Evolutionary conservation across 2,888 invertebrate genomes (phyloP).

Genomic region (Latheticus oryzae): DNA sequence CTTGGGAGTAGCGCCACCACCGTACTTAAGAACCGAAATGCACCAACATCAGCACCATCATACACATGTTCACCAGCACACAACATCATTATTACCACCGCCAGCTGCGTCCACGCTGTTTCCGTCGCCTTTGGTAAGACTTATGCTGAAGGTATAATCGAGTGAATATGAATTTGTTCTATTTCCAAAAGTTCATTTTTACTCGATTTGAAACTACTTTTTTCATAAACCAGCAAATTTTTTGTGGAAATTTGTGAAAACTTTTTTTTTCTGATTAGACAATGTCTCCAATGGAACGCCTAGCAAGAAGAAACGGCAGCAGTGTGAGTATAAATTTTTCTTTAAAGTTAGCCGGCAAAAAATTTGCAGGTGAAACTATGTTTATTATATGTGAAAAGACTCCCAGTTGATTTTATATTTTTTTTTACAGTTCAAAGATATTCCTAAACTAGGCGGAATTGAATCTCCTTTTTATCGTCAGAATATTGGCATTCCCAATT

Average conservation of each 20-base stretch:
- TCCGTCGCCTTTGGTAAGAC: conserved; percentile 76
- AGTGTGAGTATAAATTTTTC: conserved; percentile 55
- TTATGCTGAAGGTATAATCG: no score
- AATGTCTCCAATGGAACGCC: conserved; percentile 58
- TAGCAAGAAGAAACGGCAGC: conserved; percentile 57
- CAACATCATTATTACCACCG: conserved; percentile 75
- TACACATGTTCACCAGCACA: conserved; percentile 88
- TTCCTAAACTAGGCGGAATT: conserved; percentile 85
- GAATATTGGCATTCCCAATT: conserved; percentile 79
- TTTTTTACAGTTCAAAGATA: conserved; percentile 82
- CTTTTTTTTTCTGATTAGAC: conserved; percentile 49
- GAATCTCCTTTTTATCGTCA: conserved; percentile 85
- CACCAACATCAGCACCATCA: conserved; percentile 95
- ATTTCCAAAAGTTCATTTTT: no score
- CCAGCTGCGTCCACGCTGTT: conserved; percentile 70
- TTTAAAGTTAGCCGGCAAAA: conserved; percentile 43
- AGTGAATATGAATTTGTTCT: no score
- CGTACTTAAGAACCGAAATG: conserved; percentile 85
- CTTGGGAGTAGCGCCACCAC: conserved; percentile 65
- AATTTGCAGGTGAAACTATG: conserved; percentile 33
- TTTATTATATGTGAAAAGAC: conserved; percentile 7
- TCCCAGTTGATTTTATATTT: neutral
- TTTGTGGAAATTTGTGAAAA: conserved; percentile 10
- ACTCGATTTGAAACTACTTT: conserved; percentile 1
- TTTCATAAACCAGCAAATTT: conserved; percentile 20